Base-by-base conservation (phyloP, 2,888 invertebrate genomes). In the Diaphora mendica region DNA sequence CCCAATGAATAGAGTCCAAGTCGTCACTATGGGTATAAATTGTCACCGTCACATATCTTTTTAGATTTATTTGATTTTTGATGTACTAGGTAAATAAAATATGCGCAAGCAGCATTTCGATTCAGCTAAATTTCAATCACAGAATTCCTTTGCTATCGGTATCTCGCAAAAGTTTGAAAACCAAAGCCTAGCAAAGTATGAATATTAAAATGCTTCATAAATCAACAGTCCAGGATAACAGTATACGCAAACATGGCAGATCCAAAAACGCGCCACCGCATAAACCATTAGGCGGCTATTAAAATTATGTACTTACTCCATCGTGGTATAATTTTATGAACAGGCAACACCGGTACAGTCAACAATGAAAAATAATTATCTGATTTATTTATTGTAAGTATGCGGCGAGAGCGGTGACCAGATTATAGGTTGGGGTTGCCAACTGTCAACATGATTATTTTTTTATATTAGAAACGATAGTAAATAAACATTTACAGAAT, bases 311-410 rank as follows among this genome's bases (percentile, higher is more conserved):
- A 70, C 71, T 80, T 81, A 80, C n/a, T n/a, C 83, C 83, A 82
- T 85, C 84, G 83, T 78, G 78, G 81, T 81, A 80, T 86, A 89
- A 87, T 88, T 87, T 87, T 83, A 86, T 79, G 84, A 79, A 75
- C 83, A 70, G 87, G 82, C 85, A 86, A 88, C 87, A 88, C 86
- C 88, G 87, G 85, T 88, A 84, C 84, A 86, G 87, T 86, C 86
- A 83, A 88, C 88, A 87, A 86, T 82, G 86, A 89, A 90, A 91
- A 89, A 90, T 87, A 88, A 86, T 86, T 90, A 89, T 88, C 87
- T 87, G 91, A 93, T 92, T 91, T 91, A 91, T 92, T 88, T 92
- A 91, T 92, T 88, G 84, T 87, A 79, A 85, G 85, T 84, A 85
- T 84, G 83, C 85, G 77, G 80, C 68, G 80, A 76, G 81, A 82